These are phyloP conservation scores for Syngnathus rostellatus DNA, from an alignment of 2,797 vertebrate species.

Conservation along the genomic window DNA sequence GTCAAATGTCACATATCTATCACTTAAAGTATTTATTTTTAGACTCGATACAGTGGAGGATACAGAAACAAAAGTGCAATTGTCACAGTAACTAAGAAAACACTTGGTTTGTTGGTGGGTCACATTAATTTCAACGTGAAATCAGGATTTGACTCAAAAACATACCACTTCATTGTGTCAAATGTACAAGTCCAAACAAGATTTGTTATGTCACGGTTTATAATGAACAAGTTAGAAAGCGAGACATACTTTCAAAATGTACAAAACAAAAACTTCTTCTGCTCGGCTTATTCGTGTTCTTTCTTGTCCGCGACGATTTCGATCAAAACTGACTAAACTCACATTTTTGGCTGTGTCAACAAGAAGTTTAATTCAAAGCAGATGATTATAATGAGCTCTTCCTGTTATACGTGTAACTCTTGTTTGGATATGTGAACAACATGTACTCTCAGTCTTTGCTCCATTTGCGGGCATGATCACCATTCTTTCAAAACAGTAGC, in stretches of 20 bases:
- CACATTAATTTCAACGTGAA: constrained; percentile 3
- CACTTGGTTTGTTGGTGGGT: not conserved
- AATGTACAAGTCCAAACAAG: not conserved
- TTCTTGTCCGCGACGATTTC: not conserved
- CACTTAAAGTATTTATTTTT: not conserved
- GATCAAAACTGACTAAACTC: too few relatives aligned
- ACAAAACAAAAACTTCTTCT: not conserved
- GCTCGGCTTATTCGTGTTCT: not conserved
- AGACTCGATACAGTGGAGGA: constrained; percentile 1
- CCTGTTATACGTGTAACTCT: not conserved
- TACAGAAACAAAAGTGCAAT: constrained; percentile 45
- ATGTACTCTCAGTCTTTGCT: not conserved
- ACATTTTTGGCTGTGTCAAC: not conserved
- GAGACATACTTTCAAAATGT: not conserved
- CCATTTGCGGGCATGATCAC: not conserved
- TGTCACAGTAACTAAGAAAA: constrained; percentile 38
- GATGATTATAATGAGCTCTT: not conserved
- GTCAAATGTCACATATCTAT: not conserved
- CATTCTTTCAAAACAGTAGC: not conserved
- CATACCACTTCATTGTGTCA: not conserved
- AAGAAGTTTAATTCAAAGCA: not conserved
- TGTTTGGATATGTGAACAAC: not conserved
- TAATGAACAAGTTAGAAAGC: not conserved
- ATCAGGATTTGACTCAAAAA: not conserved
- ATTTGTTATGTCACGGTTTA: not conserved